Evolutionary conservation across 2,113 vertebrate species (phyloP).

Genomic region (Petroica traversi): DNA sequence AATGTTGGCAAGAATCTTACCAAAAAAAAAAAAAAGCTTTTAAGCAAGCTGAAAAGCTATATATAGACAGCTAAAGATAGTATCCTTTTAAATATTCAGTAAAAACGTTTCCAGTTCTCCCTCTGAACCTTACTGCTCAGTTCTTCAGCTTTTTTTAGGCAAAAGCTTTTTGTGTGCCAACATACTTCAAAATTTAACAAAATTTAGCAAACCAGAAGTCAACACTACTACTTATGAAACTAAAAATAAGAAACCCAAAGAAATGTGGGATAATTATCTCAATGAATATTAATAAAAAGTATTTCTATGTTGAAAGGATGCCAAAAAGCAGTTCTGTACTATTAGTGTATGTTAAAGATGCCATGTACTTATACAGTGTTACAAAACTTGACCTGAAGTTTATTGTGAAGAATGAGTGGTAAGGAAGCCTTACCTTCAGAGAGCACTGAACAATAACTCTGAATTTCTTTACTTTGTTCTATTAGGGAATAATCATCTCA

Average conservation of each 20-base stretch:
- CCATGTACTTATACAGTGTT: not conserved
- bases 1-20: not conserved
- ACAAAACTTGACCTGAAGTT: not conserved
- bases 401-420: not conserved
- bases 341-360: not conserved
- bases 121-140: conserved; percentile 43
- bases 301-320: not conserved
- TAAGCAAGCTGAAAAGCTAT: conserved; percentile 16
- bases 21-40: not conserved
- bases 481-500: not conserved
- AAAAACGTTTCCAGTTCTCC: conserved; percentile 25
- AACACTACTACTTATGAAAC: conserved; percentile 3
- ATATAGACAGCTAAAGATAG: conserved; percentile 62
- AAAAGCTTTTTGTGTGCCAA: conserved; percentile 22
- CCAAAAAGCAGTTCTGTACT: not conserved
- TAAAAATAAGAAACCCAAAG: not conserved
- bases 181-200: conserved; percentile 57
- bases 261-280: not conserved
- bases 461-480: not conserved
- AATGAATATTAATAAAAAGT: not conserved
- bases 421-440: not conserved
- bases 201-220: conserved; percentile 36
- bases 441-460: not conserved
- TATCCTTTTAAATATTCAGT: conserved; percentile 59
- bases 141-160: conserved; percentile 58